These are phyloP conservation scores for Platysteira castanea DNA, from an alignment of 2,113 vertebrate species.

Conservation along the genomic window DNA sequence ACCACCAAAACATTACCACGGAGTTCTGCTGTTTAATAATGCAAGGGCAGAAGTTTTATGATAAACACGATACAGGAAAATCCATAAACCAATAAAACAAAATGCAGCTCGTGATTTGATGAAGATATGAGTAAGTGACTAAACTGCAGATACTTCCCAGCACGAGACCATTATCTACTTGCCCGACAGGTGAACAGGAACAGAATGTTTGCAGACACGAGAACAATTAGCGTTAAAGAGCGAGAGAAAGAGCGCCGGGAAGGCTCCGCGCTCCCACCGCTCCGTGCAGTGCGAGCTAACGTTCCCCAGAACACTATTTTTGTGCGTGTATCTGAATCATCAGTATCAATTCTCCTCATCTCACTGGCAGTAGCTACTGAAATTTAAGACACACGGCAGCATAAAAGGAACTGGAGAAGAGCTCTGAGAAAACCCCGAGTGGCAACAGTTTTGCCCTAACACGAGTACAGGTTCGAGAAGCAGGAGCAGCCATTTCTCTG, in stretches of 20 bases:
- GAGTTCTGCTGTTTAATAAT: neutral
- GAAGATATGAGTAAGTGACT: neutral
- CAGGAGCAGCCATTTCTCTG: rapidly evolving
- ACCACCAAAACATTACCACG: neutral
- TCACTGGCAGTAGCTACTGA: neutral
- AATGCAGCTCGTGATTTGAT: neutral
- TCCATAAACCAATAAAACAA: neutral
- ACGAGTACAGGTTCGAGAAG: rapidly evolving
- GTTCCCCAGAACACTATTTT: neutral
- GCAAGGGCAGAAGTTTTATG: neutral
- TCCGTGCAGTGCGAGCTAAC: neutral
- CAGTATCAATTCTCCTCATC: neutral
- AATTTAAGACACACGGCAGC: neutral
- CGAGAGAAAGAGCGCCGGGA: neutral
- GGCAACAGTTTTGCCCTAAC: neutral
- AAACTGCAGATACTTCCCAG: neutral
- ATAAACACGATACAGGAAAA: neutral
- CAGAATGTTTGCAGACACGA: neutral
- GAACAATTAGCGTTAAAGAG: neutral
- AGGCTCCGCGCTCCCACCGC: neutral
- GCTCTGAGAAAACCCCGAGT: neutral
- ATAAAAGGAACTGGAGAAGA: neutral
- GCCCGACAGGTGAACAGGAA: neutral
- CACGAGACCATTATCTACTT: neutral
- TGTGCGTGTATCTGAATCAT: neutral